These are phyloP conservation scores for Gila robusta DNA, from an alignment of 2,797 vertebrate genomes.

Conservation along the genomic window DNA sequence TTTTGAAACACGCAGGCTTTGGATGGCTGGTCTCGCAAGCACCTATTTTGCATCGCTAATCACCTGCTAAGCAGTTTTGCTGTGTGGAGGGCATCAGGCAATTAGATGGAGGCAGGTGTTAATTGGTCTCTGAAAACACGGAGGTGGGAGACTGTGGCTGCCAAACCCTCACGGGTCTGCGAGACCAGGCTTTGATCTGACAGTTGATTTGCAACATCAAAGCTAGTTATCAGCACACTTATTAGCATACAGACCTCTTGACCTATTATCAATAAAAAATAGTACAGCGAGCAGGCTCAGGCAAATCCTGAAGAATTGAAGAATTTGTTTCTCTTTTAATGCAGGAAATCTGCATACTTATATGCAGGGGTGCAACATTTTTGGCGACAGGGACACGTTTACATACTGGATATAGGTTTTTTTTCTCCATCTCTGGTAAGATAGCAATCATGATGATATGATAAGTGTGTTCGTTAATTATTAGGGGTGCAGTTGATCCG, in stretches of 20 bases:
- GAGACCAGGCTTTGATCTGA: constrained; percentile 52
- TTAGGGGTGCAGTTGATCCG: too few species aligned
- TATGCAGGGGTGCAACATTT: too few species aligned
- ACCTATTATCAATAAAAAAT: constrained; percentile 29
- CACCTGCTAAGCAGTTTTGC: constrained; percentile 46
- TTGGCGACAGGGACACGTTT: too few species aligned
- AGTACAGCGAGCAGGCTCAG: too few species aligned
- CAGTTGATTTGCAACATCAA: constrained; percentile 52
- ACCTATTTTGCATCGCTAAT: constrained; percentile 56
- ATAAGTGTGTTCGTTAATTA: too few species aligned
- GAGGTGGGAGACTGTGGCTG: constrained; percentile 41
- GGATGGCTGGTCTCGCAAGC: constrained; percentile 42
- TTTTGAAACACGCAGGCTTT: constrained; percentile 45
- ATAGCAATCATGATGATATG: too few species aligned
- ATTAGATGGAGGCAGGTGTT: constrained; percentile 52
- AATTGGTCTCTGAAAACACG: constrained; percentile 48
- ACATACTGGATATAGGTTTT: too few species aligned
- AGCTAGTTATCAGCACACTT: constrained; percentile 33
- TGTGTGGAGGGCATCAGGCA: constrained; percentile 50
- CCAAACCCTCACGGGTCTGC: constrained; percentile 42
- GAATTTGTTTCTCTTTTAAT: background rate
- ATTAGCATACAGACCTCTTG: constrained; percentile 42
- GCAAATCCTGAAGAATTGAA: background rate
- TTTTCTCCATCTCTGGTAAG: too few species aligned
- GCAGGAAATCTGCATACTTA: background rate